Evolutionary conservation across 1,140 invertebrate species (phyloP), one percentile per base, ranked within the genome.

Genomic region (Pteromalus puparum): DNA sequence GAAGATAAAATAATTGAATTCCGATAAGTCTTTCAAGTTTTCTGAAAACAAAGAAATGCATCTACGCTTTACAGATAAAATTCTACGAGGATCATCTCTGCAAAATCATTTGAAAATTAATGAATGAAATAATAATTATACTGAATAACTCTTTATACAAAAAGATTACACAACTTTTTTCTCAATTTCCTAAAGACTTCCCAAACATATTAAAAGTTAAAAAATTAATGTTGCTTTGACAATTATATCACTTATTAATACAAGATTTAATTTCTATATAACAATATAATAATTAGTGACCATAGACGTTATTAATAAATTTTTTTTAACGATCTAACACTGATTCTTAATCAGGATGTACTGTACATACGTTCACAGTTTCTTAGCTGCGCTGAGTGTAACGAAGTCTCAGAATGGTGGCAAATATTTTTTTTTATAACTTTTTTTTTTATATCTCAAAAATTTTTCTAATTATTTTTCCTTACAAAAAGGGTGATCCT

Each of bases 271-370:
- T 89, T 88, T 88, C 78, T 88, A 87, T 7, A 61, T 89, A 89
- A 90, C 87, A 88, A 89, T 87, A 85, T 86, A 87, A 88, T 89
- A 87, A 61, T 82, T 84, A 87, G 86, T 87, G 81, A 90, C 79
- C 85, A 82, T 88, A 89, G 85, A 86, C 73, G 85, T 86, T 88
- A 88, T 85, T 87, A 89, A 86, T 87, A 89, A 87, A 85, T 78
- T 86, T 90, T 48, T 90, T 89, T 88, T 89, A 92, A 89, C 89
- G 90, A 92, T 88, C 89, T 91, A 92, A 89, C 86, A 89, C 89
- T 89, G 89, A 90, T 91, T 91, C 84, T 76, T 81, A 89, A 92
- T 90, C 88, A 92, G 89, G 87, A 87, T 90, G 90, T 89, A 89
- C 90, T 90, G 89, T 92, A 92, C 91, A 91, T 90, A 88, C 88